These are phyloP conservation scores for Danaus melanippus DNA, from an alignment of 1,140 invertebrate species.

Conservation along the genomic window DNA sequence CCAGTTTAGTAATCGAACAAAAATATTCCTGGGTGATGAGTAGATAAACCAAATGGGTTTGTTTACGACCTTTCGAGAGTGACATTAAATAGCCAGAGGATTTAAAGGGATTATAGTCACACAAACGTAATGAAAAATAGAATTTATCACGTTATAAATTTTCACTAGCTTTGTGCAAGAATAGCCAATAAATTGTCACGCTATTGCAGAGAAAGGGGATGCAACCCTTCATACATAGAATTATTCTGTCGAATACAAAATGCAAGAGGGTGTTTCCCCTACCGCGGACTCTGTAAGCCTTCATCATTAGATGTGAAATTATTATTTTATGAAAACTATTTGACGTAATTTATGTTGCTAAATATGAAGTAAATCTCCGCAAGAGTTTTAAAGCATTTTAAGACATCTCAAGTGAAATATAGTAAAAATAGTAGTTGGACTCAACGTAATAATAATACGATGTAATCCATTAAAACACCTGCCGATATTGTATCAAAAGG, in stretches of 20 bases:
- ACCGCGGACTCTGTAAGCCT: no score
- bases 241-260: conserved; percentile 24
- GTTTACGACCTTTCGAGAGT: conserved; percentile 21
- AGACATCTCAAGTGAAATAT: no score
- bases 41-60: conserved; percentile 8
- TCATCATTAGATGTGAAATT: no score
- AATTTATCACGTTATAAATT: conserved; percentile 66
- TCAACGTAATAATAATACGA: no score
- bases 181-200: conserved; percentile 62
- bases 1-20: not conserved
- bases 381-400: no score
- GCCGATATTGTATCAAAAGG: no score
- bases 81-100: conserved; percentile 16
- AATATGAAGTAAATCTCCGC: no score
- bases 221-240: conserved; percentile 35
- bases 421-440: no score
- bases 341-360: no score
- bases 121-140: conserved; percentile 40
- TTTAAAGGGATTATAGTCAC: conserved; percentile 7
- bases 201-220: conserved; percentile 29
- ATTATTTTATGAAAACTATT: no score
- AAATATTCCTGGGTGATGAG: conserved; percentile 13
- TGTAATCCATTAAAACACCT: no score
- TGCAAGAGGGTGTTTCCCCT: no score
- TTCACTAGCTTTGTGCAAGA: conserved; percentile 48